Evolutionary conservation across 1,140 invertebrate genomes (phyloP).

Genomic region (Diplogasteroides magnus): DNA sequence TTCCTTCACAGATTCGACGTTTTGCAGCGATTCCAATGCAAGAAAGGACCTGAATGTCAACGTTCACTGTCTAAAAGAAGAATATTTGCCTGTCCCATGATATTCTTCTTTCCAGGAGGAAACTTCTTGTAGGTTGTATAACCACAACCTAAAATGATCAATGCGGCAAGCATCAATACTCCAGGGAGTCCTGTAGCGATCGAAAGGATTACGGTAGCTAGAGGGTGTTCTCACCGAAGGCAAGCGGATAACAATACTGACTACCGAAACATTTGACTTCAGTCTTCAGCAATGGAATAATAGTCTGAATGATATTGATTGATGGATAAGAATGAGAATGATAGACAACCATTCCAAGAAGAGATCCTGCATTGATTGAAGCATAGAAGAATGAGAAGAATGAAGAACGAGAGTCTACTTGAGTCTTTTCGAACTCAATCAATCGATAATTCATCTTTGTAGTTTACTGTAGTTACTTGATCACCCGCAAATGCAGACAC

Average conservation of each 20-base stretch:
- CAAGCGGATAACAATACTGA: conserved; percentile 56
- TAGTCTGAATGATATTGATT: conserved; percentile 28
- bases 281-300: conserved; percentile 32
- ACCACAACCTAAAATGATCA: conserved; percentile 50
- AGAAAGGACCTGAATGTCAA: too few species aligned
- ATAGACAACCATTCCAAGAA: conserved; percentile 59
- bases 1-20: not conserved
- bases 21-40: not conserved
- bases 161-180: conserved; percentile 56
- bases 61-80: not conserved
- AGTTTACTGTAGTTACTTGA: conserved; percentile 65
- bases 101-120: conserved; percentile 50
- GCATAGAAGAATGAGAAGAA: conserved; percentile 73
- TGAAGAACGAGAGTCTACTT: conserved; percentile 55
- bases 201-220: not conserved
- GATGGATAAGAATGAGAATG: conserved; percentile 57
- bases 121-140: conserved; percentile 48
- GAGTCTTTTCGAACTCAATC: conserved; percentile 49
- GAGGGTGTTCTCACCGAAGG: conserved; percentile 40
- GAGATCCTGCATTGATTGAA: conserved; percentile 56
- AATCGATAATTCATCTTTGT: too few species aligned
- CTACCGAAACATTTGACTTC: conserved; percentile 55
- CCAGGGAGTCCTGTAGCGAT: conserved; percentile 56
- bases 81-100: conserved; percentile 1
- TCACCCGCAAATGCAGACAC: conserved; percentile 94